phyloP scores from a whole-genome alignment of 2,113 vertebrate genomes.

The Mobula hypostoma region DNA sequence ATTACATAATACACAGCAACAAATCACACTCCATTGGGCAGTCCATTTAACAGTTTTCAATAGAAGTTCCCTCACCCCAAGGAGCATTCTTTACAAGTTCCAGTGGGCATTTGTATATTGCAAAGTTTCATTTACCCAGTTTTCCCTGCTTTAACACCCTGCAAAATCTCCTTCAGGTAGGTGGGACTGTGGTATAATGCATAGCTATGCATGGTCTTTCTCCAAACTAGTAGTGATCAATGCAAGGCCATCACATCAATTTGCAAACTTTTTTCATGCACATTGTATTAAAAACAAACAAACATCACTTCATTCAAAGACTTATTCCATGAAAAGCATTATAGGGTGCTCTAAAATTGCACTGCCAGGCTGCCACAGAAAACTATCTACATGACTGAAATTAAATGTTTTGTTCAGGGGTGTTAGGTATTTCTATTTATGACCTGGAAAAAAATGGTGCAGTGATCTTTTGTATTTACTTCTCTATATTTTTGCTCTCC shows the following conservation, averaged over 20 bases:
- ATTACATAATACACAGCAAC: constrained; percentile 25
- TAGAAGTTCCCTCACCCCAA: background rate
- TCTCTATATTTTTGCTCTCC: background rate
- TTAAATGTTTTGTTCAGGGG: background rate
- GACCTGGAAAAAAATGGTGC: background rate
- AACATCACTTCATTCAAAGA: too few relatives aligned
- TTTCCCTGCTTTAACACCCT: background rate
- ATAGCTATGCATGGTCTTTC: too few relatives aligned
- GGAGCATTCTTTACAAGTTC: background rate
- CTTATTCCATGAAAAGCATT: background rate
- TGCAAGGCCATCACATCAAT: background rate
- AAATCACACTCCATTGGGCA: background rate
- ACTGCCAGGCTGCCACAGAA: background rate
- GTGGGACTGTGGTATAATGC: background rate
- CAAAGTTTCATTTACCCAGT: background rate
- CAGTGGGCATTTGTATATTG: background rate
- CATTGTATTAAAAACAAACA: background rate
- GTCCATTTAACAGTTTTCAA: background rate
- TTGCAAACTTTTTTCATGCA: background rate
- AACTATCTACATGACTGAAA: background rate
- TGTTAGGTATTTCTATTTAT: background rate
- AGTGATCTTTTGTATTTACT: background rate
- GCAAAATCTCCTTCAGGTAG: background rate
- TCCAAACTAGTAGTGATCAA: background rate
- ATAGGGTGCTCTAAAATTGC: background rate